These are phyloP conservation scores for Tinea pellionella DNA, from an alignment of 2,888 invertebrate genomes.

Conservation along the genomic window DNA sequence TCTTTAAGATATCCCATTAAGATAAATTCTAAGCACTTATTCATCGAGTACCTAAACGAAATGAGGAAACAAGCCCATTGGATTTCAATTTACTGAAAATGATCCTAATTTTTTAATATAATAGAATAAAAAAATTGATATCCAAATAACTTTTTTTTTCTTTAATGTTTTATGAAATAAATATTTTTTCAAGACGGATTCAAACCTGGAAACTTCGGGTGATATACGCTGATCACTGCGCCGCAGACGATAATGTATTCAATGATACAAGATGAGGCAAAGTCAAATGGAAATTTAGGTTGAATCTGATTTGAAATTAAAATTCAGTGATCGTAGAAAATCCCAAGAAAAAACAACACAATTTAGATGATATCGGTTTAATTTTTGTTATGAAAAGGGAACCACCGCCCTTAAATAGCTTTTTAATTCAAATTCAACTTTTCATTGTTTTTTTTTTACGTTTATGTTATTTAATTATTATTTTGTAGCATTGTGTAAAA, in stretches of 20 bases:
- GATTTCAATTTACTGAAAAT: background rate
- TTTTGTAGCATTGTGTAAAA: too few relatives aligned
- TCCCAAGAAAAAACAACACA: background rate
- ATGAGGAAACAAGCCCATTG: background rate
- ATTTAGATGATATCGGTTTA: background rate
- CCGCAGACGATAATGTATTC: background rate
- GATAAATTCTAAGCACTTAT: conserved; percentile 56
- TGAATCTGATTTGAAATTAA: background rate
- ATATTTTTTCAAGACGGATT: too few relatives aligned
- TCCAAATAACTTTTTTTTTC: too few relatives aligned
- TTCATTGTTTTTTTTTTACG: too few relatives aligned
- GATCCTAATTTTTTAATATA: background rate
- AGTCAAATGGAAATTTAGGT: background rate
- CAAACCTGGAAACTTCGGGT: too few relatives aligned
- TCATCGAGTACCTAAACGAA: conserved; percentile 43
- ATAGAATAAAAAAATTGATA: background rate
- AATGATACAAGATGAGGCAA: background rate
- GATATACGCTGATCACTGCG: too few relatives aligned
- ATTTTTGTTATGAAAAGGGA: too few relatives aligned
- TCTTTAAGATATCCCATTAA: conserved; percentile 58
- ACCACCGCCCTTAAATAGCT: too few relatives aligned
- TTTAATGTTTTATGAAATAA: too few relatives aligned
- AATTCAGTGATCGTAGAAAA: background rate
- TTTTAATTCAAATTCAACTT: too few relatives aligned
- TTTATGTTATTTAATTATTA: too few relatives aligned